Evolutionary conservation across 2,888 invertebrate genomes (phyloP).

Genomic region (Gymnocheta viridis): DNA sequence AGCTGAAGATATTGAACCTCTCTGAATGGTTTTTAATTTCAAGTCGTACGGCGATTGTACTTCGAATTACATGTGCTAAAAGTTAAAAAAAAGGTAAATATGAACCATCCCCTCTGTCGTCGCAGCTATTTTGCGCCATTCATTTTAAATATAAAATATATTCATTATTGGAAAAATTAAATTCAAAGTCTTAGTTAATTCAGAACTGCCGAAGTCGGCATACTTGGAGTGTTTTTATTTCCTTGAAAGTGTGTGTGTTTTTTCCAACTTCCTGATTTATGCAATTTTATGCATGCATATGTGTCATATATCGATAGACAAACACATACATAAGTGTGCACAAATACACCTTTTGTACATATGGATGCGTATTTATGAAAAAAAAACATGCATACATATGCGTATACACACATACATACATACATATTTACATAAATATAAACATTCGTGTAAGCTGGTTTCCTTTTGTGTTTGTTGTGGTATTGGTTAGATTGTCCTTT

Average conservation of each 20-base stretch:
- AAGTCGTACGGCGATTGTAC: too few relatives aligned
- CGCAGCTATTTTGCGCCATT: too few relatives aligned
- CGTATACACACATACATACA: not conserved
- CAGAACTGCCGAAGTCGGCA: not conserved
- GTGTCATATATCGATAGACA: constrained; percentile 48
- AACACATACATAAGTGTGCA: not conserved
- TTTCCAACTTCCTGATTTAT: constrained; percentile 66
- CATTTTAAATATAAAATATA: too few relatives aligned
- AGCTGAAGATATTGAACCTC: too few relatives aligned
- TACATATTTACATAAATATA: constrained; percentile 3
- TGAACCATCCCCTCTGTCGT: too few relatives aligned
- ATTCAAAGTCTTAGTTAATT: not conserved
- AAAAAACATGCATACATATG: not conserved
- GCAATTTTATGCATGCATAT: constrained; percentile 68
- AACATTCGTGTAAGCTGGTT: constrained; percentile 27
- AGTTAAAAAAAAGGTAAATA: too few relatives aligned
- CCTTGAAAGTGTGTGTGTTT: not conserved
- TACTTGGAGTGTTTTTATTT: not conserved
- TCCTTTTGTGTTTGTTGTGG: constrained; percentile 49
- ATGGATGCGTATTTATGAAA: not conserved
- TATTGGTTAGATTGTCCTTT: constrained; percentile 35
- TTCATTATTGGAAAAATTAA: not conserved
- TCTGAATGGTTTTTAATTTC: too few relatives aligned
- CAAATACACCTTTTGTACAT: not conserved
- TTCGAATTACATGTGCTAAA: too few relatives aligned